Evolutionary conservation across 2,113 vertebrate genomes (phyloP).

Genomic region (Indicator indicator): DNA sequence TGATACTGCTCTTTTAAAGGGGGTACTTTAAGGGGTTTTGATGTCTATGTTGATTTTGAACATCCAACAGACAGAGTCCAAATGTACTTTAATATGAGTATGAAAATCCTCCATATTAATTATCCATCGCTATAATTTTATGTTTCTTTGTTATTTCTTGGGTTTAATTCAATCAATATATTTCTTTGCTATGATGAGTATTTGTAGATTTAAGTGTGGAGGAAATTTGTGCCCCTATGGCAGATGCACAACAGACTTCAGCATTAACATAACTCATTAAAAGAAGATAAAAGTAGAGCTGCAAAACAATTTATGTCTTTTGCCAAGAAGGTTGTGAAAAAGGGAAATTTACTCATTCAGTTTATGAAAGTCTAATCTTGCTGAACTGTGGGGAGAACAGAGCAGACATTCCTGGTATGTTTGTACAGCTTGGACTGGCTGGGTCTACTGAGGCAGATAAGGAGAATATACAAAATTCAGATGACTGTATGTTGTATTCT

Average conservation of each 20-base stretch:
- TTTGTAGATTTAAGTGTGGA: constrained; percentile 55
- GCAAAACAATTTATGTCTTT: constrained; percentile 62
- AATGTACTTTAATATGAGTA: background rate
- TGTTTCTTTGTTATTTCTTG: constrained; percentile 7
- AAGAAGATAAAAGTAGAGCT: constrained; percentile 72
- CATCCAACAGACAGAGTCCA: background rate
- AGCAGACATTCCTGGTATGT: constrained; percentile 15
- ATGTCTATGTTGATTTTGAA: background rate
- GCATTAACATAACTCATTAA: constrained; percentile 73
- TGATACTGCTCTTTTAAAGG: background rate
- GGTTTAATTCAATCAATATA: constrained; percentile 26
- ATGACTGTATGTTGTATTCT: background rate
- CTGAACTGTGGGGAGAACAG: constrained; percentile 1
- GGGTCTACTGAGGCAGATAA: background rate
- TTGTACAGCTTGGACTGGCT: background rate
- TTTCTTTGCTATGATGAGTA: constrained; percentile 22
- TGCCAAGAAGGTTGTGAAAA: constrained; percentile 50
- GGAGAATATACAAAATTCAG: background rate
- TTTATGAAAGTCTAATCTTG: constrained; percentile 28
- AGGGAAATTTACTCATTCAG: constrained; percentile 36
- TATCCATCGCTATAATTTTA: background rate
- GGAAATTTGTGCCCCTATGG: constrained; percentile 49
- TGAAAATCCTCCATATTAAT: background rate
- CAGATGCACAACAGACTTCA: constrained; percentile 66
- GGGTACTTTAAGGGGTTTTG: background rate